Evolutionary conservation across 1,140 invertebrate species (phyloP).

Genomic region (Habropoda laboriosa): DNA sequence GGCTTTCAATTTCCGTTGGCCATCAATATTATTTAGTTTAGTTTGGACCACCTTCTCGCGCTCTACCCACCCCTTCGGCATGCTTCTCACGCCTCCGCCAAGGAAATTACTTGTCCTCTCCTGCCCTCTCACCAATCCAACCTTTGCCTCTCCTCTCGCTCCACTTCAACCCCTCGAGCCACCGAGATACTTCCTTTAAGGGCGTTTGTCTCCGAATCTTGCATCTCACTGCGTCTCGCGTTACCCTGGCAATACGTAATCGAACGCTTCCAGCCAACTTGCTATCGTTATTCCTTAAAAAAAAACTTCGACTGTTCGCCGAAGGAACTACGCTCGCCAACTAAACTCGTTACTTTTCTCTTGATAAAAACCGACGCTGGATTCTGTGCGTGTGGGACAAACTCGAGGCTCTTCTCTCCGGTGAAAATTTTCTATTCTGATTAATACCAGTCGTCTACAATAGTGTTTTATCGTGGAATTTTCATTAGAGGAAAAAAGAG

Average conservation of each 20-base stretch:
- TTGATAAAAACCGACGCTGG: too few species aligned
- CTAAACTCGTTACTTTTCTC: not conserved
- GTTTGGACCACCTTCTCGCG: slow-evolving; percentile 75
- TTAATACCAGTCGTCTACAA: too few species aligned
- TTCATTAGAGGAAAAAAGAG: too few species aligned
- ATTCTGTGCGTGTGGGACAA: too few species aligned
- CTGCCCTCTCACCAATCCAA: slow-evolving; percentile 50
- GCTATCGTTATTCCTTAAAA: not conserved
- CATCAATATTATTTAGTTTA: slow-evolving; percentile 83
- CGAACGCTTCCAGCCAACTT: not conserved
- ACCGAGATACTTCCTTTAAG: slow-evolving; percentile 46
- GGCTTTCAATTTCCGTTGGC: slow-evolving; percentile 82
- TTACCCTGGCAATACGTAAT: slow-evolving; percentile 27
- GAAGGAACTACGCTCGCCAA: not conserved
- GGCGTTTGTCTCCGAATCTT: slow-evolving; percentile 55
- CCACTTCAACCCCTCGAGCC: slow-evolving; percentile 5
- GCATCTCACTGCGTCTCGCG: slow-evolving; percentile 15
- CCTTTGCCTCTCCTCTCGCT: slow-evolving; percentile 2
- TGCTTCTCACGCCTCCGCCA: slow-evolving; percentile 78
- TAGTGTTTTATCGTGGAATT: too few species aligned
- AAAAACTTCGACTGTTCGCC: not conserved
- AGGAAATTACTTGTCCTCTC: slow-evolving; percentile 82
- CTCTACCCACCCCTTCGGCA: slow-evolving; percentile 59
- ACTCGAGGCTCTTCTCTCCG: too few species aligned
- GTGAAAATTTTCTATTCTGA: too few species aligned